Conservation (phyloP, 1,140 invertebrate genomes). For the Drosophila nigromelanica region DNA sequence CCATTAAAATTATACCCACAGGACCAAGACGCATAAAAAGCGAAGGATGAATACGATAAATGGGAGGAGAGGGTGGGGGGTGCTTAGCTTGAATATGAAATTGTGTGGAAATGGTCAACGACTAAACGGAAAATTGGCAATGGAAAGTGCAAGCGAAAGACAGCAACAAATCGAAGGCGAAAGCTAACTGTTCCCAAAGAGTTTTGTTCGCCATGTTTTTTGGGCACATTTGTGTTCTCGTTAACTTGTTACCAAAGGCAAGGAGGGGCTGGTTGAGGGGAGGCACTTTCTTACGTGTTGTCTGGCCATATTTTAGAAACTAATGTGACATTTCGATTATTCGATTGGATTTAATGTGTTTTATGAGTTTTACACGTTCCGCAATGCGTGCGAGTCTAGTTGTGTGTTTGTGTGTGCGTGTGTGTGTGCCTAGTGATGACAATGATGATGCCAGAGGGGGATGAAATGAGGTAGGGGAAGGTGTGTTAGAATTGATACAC, state of each 20-base stretch:
- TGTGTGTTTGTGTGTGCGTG: constrained; percentile 1
- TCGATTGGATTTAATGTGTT: constrained; percentile 84
- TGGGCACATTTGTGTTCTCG: constrained; percentile 68
- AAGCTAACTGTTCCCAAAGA: constrained; percentile 61
- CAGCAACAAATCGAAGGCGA: constrained; percentile 5
- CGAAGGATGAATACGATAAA: constrained; percentile 4
- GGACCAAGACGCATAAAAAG: constrained; percentile 66
- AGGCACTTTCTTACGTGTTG: constrained; percentile 61
- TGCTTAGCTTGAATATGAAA: constrained; percentile 70
- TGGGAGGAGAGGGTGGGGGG: not conserved
- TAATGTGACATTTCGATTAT: constrained; percentile 84
- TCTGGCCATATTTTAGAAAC: constrained; percentile 82
- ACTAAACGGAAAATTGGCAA: constrained; percentile 44
- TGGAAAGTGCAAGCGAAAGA: constrained; percentile 58
- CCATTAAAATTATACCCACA: constrained; percentile 83
- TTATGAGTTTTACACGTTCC: constrained; percentile 82
- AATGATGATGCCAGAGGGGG: constrained; percentile 18
- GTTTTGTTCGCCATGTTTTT: constrained; percentile 51
- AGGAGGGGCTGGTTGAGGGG: not conserved
- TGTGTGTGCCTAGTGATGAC: constrained; percentile 52
- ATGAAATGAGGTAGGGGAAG: not conserved
- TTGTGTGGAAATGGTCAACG: constrained; percentile 58
- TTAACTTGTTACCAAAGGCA: constrained; percentile 31
- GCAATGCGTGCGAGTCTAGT: constrained; percentile 26
- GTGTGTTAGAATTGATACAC: constrained; percentile 30